Base-by-base conservation (phyloP, 2,888 invertebrate species). In the Eledone cirrhosa region DNA sequence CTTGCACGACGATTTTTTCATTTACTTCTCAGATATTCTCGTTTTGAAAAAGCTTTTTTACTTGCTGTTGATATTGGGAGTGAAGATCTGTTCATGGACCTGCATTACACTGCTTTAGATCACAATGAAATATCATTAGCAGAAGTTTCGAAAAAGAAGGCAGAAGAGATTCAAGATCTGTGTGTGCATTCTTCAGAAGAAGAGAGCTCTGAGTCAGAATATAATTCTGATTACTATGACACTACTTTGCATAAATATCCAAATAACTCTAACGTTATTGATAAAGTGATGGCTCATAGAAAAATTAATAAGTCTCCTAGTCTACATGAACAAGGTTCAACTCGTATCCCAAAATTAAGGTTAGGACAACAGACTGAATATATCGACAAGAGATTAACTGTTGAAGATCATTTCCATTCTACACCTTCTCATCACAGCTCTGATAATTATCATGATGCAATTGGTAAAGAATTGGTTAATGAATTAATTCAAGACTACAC, bases 1-100 rank as follows among this genome's bases (percentile, higher is more conserved):
- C 92, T 97, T 63, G 96, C 97, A 0, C 92, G 97, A 84, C 93
- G 95, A 85, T 96, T 96, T 92, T 97, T 96, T 89, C 96, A 97
- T 89, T 95, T 95, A 87, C 91, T 97, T 77, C 92, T 97, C 24
- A 93, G 95, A 80, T 89, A 88, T 82, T 87, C 88, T 27, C 84
- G 85, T 93, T 94, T 88, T 95, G 90, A 91, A 89, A 96, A 95
- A 88, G 96, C 97, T 2, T 94, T 96, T 87, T 93, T 95, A 80
- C 92, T 96, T 80, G 97, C 95, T 0, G 95, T 96, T 83, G 96
- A 97, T 90, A 93, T 97, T 82, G 94, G 94, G 78, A 95, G 96
- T 87, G 94, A 95, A 90, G 97, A 97, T 91, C 92, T 97, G 80
- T 97, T 95, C 89, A 94, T 94, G 93, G 90, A 90, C 80, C 87